phyloP scores from a whole-genome alignment of 2,888 invertebrate genomes.

The Drosophila testacea region DNA sequence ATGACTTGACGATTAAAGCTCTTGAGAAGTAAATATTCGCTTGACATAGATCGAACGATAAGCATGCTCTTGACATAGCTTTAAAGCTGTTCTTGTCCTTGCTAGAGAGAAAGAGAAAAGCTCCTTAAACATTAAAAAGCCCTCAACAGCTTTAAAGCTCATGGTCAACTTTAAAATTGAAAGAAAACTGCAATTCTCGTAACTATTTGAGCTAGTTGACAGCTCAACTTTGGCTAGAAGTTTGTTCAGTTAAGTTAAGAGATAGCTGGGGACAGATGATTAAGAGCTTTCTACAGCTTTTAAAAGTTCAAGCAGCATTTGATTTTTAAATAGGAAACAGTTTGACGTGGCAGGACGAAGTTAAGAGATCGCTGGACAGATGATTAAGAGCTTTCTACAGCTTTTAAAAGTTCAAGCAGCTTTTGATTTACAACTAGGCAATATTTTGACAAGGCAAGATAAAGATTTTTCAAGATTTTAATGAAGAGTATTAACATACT shows the following conservation, averaged over 20 bases:
- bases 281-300: neutral
- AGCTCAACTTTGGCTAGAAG: neutral
- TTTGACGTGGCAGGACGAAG: neutral
- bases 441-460: too few relatives aligned
- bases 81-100: neutral
- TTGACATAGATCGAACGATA: neutral
- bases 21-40: neutral
- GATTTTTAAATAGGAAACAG: too few relatives aligned
- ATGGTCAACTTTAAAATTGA: too few relatives aligned
- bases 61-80: neutral
- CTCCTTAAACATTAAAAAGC: too few relatives aligned
- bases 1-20: slow-evolving; percentile 5
- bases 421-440: too few relatives aligned
- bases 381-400: too few relatives aligned
- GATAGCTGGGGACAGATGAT: neutral
- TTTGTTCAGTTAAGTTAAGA: neutral
- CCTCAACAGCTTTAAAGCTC: too few relatives aligned
- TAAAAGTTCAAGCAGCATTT: neutral
- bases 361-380: neutral
- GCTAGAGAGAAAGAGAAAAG: neutral
- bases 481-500: too few relatives aligned
- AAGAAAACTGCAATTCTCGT: neutral
- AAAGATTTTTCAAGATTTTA: too few relatives aligned
- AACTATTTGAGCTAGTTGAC: too few relatives aligned
- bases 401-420: too few relatives aligned